Evolutionary conservation across 2,888 invertebrate genomes (phyloP), one percentile per base, ranked within the genome.

Genomic region (Eupithecia subumbrata): DNA sequence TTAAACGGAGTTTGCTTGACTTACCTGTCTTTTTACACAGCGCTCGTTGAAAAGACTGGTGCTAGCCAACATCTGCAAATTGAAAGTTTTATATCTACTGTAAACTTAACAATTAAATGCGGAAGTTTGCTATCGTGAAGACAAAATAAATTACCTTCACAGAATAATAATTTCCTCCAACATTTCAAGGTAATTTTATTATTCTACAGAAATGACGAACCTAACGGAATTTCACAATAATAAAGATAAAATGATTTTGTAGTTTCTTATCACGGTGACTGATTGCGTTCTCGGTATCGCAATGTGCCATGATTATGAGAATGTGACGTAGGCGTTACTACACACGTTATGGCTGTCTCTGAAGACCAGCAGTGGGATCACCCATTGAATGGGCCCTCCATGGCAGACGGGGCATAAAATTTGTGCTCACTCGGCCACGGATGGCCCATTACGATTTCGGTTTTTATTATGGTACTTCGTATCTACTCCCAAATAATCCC

Each of bases 181-280:
- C 22, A 11, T 56, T 56, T 56, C 52, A 56, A 22, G n/a, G 52
- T 56, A 56, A 56, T n/a, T 56, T 11, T 22, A 30, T 2, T 9
- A 3, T 3, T 11, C 11, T 52, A 52, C n/a, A n/a, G 48, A 52
- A 52, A 52, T 52, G n/a, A n/a, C 52, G 52, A n/a, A 1, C 16
- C 0, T 45, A 63, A 25, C 11, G 25, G 30, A 63, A 66, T 66
- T 66, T 66, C n/a, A 66, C 37, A 37, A n/a, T 64, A 34, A 30
- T 30, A 8, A 64, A 8, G 66, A 66, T 66, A 34, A 40, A 12
- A 14, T 25, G 12, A 60, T 34, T 34, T 64, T 18, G 89, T 86
- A 11, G 5, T 63, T 22, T 43, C 45, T 64, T 64, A 72, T 72
- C 64, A 34, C 64, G 64, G 25, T 37, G 40, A 71, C 56, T 73